phyloP scores from a whole-genome alignment of 2,888 invertebrate species.

The Stramonita haemastoma region DNA sequence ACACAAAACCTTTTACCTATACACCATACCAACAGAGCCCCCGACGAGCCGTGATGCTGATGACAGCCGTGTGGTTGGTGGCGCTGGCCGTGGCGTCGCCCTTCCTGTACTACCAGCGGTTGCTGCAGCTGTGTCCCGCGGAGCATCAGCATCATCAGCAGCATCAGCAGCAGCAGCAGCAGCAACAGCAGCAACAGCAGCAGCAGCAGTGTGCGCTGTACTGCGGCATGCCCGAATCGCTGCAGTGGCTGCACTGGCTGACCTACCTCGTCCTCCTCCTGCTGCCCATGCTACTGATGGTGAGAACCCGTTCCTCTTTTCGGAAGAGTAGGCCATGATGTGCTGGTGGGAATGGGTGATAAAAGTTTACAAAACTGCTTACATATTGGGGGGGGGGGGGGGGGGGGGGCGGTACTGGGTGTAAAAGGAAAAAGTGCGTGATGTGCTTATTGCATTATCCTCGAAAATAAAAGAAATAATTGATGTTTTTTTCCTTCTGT shows the following conservation, averaged over 20 bases:
- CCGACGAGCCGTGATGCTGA: slow-evolving; percentile 31
- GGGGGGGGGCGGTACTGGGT: neutral
- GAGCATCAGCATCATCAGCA: neutral
- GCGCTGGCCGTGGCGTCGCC: slow-evolving; percentile 19
- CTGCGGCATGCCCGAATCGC: slow-evolving; percentile 23
- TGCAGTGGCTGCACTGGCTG: slow-evolving; percentile 39
- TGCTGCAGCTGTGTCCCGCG: slow-evolving; percentile 2
- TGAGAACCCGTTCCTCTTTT: neutral
- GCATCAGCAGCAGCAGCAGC: neutral
- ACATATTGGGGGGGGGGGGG: neutral
- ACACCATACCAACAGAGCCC: slow-evolving; percentile 4
- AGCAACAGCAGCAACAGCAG: neutral
- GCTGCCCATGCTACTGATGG: slow-evolving; percentile 36
- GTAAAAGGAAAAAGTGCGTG: neutral
- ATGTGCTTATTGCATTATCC: too few species aligned
- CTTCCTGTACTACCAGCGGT: slow-evolving; percentile 34
- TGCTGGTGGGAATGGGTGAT: too few species aligned
- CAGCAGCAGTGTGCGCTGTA: slow-evolving; percentile 22
- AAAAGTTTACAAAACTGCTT: neutral
- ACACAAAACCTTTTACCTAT: neutral
- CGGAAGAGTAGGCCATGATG: too few species aligned
- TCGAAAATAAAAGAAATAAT: neutral
- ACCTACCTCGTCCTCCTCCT: slow-evolving; percentile 34
- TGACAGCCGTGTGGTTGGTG: slow-evolving; percentile 35
- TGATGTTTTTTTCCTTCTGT: too few species aligned